phyloP scores from a whole-genome alignment of 2,888 invertebrate species.

The Pherbina coryleti region DNA sequence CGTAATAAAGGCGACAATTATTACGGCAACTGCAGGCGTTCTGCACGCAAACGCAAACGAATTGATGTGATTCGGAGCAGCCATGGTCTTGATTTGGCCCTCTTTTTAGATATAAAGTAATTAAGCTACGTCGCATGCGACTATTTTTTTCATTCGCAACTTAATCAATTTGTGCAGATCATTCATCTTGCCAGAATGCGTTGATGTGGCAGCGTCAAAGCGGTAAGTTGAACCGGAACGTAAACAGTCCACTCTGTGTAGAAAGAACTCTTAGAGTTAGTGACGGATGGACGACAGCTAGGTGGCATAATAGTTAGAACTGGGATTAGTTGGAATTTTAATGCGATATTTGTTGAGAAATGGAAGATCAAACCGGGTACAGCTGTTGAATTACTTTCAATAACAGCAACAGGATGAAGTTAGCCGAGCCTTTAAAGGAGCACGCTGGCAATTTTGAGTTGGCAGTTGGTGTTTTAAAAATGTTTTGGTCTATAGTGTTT shows the following conservation, averaged over 20 bases:
- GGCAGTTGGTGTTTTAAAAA: no score
- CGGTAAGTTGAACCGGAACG: neutral
- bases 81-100: constrained; percentile 2
- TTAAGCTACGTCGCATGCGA: constrained; percentile 17
- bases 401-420: no score
- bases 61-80: neutral
- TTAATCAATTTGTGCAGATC: constrained; percentile 32
- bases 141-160: constrained; percentile 31
- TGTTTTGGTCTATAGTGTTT: no score
- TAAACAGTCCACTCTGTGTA: neutral
- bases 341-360: neutral
- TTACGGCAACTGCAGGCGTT: constrained; percentile 20
- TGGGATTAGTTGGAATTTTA: constrained; percentile 5
- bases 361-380: neutral
- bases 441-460: no score
- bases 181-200: constrained; percentile 7
- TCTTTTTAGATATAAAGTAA: constrained; percentile 20
- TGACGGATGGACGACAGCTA: neutral
- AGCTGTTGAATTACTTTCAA: neutral
- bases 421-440: no score
- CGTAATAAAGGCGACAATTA: constrained; percentile 63
- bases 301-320: neutral
- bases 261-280: neutral
- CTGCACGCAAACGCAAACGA: neutral
- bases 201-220: constrained; percentile 15